Base-by-base conservation (phyloP, 2,797 vertebrate genomes). In the Sebastes jordani region DNA sequence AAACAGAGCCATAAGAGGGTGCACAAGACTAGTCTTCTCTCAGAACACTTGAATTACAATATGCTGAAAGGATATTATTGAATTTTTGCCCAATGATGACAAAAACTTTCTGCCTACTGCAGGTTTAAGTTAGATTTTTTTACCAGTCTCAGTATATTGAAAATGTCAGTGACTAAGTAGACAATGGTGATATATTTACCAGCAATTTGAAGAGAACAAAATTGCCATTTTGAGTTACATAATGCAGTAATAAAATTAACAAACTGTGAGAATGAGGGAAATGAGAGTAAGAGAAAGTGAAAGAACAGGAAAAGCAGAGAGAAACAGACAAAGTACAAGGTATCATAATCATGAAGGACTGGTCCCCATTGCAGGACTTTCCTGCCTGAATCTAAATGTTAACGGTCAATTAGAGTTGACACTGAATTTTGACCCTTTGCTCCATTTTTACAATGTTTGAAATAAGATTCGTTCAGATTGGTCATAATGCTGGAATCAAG, bases 381-480 rank as follows among this genome's bases (percentile, higher is more conserved):
- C 30, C 63, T 22, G 46, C 61, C 60, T 63, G 32, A 83, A 67
- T 79, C 4, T 36, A 88, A 90, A 87, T 85, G 82, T 84, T 87
- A 88, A 91, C 8, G 9, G 46, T 34, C 72, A 62, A 65, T 86
- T 79, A 80, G 56, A 72, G 63, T 0, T 56, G 68, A 82, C 70
- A 36, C 27, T 55, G 16, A 74, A 30, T 64, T 56, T 60, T 69
- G 71, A 90, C 69, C 68, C 30, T 29, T 58, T 22, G 32, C 42
- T 79, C 7, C 22, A 46, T 60, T 80, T 83, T 80, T n/a, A 79
- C 27, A 71, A 23, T 64, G 32, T 71, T 29, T 32, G 22, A 63
- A 75, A 72, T 64, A 64, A 27, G 42, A 46, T 59, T 63, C 72
- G 86, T 84, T 78, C 23, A 68, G 58, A 4, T 14, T n/a, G 70